Evolutionary conservation across 2,888 invertebrate species (phyloP).

Genomic region (Microchrysa polita): DNA sequence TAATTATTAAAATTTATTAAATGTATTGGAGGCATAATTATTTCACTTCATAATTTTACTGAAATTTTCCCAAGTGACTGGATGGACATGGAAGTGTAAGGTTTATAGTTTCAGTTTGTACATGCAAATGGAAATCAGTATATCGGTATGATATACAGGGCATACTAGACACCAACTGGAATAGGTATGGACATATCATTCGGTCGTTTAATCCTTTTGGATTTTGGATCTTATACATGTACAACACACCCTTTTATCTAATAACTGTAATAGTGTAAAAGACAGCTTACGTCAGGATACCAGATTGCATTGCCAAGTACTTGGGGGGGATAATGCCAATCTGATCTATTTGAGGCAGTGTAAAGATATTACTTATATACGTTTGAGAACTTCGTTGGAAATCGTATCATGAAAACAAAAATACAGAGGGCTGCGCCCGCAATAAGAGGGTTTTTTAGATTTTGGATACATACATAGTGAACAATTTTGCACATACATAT

Average conservation of each 20-base stretch:
- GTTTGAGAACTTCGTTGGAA: too few relatives aligned
- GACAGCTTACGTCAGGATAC: constrained; percentile 51
- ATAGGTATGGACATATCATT: constrained; percentile 46
- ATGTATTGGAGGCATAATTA: too few relatives aligned
- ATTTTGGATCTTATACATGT: constrained; percentile 48
- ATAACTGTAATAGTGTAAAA: constrained; percentile 44
- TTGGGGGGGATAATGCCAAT: neutral
- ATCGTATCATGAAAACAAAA: too few relatives aligned
- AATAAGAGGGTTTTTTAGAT: too few relatives aligned
- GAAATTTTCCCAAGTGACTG: constrained; percentile 3
- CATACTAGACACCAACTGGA: constrained; percentile 44
- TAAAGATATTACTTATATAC: too few relatives aligned
- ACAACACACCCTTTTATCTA: constrained; percentile 47
- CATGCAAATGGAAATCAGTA: neutral
- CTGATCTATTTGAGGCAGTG: neutral
- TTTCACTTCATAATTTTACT: neutral
- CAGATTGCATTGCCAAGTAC: constrained; percentile 43
- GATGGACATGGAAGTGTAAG: too few relatives aligned
- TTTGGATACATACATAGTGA: too few relatives aligned
- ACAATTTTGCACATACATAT: too few relatives aligned
- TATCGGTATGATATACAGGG: neutral
- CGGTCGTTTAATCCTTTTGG: constrained; percentile 50
- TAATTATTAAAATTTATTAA: too few relatives aligned
- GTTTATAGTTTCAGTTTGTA: too few relatives aligned
- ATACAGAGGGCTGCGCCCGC: too few relatives aligned